Evolutionary conservation across 2,888 invertebrate genomes (phyloP).

Genomic region (Aphidoletes aphidimyza): DNA sequence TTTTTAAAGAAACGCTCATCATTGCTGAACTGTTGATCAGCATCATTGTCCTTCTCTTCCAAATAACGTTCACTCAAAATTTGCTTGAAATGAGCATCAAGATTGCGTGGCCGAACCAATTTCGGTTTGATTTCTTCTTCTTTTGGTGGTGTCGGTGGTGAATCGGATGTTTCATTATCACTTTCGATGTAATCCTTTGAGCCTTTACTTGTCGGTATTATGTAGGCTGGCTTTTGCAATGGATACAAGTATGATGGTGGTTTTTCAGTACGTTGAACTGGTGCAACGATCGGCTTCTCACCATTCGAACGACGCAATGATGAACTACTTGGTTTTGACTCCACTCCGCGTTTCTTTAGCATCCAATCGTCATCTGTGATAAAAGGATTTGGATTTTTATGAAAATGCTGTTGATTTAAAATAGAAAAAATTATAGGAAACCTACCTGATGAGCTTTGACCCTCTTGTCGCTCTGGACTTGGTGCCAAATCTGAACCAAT

Average conservation of each 20-base stretch:
- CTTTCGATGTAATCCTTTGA: not conserved
- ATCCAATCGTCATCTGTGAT: slow-evolving; percentile 54
- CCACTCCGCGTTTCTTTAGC: not conserved
- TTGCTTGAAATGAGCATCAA: slow-evolving; percentile 63
- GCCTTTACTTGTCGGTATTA: not conserved
- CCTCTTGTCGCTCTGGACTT: slow-evolving; percentile 75
- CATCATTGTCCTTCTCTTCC: slow-evolving; percentile 54
- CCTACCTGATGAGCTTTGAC: slow-evolving; percentile 67
- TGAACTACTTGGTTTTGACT: not conserved
- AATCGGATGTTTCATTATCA: not conserved
- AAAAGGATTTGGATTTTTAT: not conserved
- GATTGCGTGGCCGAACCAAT: slow-evolving; percentile 65
- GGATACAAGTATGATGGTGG: slow-evolving; percentile 57
- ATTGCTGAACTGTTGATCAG: slow-evolving; percentile 43
- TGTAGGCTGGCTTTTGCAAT: slow-evolving; percentile 35
- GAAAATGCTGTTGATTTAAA: not conserved
- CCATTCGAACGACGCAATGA: not conserved
- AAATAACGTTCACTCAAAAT: slow-evolving; percentile 55
- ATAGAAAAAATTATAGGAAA: not conserved
- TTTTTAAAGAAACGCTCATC: slow-evolving; percentile 40
- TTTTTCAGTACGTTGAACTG: not conserved
- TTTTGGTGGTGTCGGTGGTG: slow-evolving; percentile 55
- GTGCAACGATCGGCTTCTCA: not conserved
- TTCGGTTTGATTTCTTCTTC: slow-evolving; percentile 66
- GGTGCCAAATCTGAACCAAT: slow-evolving; percentile 91